Percentiles rank a stretch among this genome's conserved stretches.
Conservation (phyloP, 2,113 vertebrate species). For the Salvelinus fontinalis region DNA sequence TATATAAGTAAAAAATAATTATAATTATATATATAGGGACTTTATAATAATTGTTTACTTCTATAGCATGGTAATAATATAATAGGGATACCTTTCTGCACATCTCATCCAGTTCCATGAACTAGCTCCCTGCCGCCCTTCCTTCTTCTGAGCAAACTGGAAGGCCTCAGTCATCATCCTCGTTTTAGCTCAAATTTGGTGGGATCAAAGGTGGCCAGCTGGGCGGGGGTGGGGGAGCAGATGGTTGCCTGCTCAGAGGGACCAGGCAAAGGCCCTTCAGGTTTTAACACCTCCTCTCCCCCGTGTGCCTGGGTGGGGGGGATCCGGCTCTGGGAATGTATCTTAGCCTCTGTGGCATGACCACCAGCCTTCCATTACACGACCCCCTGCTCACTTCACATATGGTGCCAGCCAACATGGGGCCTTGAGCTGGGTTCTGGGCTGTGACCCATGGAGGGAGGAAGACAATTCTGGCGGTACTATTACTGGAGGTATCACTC, state of each 20-base stretch:
- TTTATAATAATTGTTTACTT: too few species aligned
- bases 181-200: conserved; percentile 71
- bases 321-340: conserved; percentile 71
- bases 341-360: conserved; percentile 72
- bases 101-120: conserved; percentile 46
- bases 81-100: not conserved
- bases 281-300: conserved; percentile 80
- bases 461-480: conserved; percentile 60
- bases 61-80: conserved; percentile 11
- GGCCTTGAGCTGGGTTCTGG: conserved; percentile 50
- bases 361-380: conserved; percentile 67
- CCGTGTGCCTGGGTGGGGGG: conserved; percentile 64
- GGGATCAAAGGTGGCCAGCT: conserved; percentile 79
- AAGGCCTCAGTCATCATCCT: conserved; percentile 77
- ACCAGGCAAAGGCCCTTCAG: conserved; percentile 74
- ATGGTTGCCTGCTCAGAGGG: conserved; percentile 14
- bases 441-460: conserved; percentile 59
- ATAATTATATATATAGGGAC: too few species aligned
- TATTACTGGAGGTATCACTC: conserved; percentile 24
- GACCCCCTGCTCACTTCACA: conserved; percentile 66
- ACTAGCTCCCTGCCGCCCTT: not conserved
- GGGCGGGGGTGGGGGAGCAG: conserved; percentile 59
- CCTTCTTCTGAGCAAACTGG: conserved; percentile 62
- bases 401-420: conserved; percentile 68
- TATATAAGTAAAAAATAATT: too few species aligned